Evolutionary conservation across 2,113 vertebrate genomes (phyloP), one percentile per base, ranked within the genome.

Genomic region (Rissa tridactyla): DNA sequence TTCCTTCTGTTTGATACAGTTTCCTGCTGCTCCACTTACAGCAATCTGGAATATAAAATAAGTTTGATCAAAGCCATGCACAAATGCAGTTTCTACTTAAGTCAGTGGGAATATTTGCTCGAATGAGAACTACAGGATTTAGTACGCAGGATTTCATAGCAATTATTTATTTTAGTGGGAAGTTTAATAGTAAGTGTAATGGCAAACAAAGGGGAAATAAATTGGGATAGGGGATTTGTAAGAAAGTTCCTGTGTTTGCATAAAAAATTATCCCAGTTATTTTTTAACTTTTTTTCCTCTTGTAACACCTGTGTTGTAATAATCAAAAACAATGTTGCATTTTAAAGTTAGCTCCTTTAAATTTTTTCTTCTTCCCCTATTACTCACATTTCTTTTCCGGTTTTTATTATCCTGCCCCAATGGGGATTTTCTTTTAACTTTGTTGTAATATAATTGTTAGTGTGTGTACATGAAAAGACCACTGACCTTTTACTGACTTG

Each of bases 341-440:
- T 96, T 95, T 96, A 72, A 89, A 89, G 62, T 84, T 84, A 80
- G n/a, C 36, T 65, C 26, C 60, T 85, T 88, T 57, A 84, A 82
- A 58, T 88, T 73, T 91, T 86, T 92, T 80, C 58, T 95, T 90
- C 92, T 86, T 96, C 77, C 75, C 54, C 25, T 79, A 13, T 92
- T 95, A 91, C 70, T 95, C 89, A 96, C 46, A 77, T 97, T 95
- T 91, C 73, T 96, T 89, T 96, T 97, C 95, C 46, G 49, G 73
- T 94, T 97, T 94, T 94, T 94, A 94, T 96, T 97, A 92, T 94
- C 81, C 82, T 91, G 84, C 40, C 77, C 73, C 83, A 81, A 30
- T 82, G 84, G 91, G 91, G 77, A 94, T 94, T 91, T 96, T 96
- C 81, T 94, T 92, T 89, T 85, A 92, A 87, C 94, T 95, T 95